Percentiles rank a stretch among this genome's conserved stretches.
phyloP scores from a whole-genome alignment of 2,113 vertebrate genomes.

The Rynchops niger region DNA sequence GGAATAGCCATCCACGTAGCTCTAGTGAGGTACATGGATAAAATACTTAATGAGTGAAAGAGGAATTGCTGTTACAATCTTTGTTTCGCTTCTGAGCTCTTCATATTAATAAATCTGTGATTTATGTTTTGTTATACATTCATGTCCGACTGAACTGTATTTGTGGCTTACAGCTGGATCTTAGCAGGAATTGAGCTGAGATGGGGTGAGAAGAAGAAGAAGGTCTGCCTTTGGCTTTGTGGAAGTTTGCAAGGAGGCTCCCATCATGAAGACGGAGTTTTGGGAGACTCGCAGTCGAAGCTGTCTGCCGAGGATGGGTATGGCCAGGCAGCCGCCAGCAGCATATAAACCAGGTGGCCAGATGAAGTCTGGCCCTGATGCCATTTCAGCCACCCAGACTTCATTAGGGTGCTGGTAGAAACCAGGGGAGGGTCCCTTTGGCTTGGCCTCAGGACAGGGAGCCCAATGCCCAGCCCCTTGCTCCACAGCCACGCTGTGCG shows the following conservation, averaged over 20 bases:
- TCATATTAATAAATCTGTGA: not conserved
- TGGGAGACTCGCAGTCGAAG: not conserved
- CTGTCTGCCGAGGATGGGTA: not conserved
- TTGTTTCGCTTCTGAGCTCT: not conserved
- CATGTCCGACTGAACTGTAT: not conserved
- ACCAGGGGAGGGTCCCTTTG: not conserved
- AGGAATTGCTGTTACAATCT: not conserved
- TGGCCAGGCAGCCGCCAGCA: not conserved
- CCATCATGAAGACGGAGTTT: not conserved
- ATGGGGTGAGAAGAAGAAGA: not conserved
- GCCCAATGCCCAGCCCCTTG: not conserved
- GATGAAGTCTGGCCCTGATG: not conserved
- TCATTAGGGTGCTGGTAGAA: not conserved
- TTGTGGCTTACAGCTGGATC: not conserved
- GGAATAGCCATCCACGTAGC: not conserved
- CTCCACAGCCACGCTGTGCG: not conserved
- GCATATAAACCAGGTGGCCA: not conserved
- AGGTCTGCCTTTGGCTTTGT: not conserved
- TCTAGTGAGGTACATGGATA: not conserved
- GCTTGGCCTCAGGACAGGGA: accelerated
- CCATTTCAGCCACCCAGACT: not conserved
- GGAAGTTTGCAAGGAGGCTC: not conserved
- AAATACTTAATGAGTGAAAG: not conserved
- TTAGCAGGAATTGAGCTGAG: not conserved
- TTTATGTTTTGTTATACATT: not conserved